These are phyloP conservation scores for Sigmodon hispidus DNA, from an alignment of 2,113 vertebrate genomes.

Conservation along the genomic window DNA sequence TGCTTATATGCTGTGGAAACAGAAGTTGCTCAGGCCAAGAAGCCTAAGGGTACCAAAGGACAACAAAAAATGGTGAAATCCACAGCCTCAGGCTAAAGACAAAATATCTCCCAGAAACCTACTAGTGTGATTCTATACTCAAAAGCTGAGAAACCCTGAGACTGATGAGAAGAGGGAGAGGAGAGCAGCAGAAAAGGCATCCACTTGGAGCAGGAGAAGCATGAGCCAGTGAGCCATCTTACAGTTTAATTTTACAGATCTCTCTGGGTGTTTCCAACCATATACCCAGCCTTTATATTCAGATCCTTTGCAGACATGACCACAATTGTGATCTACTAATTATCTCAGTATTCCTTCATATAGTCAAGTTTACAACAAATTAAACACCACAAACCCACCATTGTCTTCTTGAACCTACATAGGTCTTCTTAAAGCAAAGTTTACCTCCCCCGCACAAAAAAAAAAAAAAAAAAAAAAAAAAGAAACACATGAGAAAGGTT, in stretches of 20 bases:
- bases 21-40: background rate
- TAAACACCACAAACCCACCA: background rate
- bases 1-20: too few species aligned
- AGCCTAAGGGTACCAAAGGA: background rate
- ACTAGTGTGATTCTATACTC: fast-evolving
- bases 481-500: background rate
- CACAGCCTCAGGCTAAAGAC: background rate
- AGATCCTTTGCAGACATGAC: too few species aligned
- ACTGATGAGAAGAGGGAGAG: background rate
- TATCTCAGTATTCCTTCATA: background rate
- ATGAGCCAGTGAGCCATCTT: background rate
- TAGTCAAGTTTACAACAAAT: background rate
- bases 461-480: too few species aligned
- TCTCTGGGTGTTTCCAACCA: too few species aligned
- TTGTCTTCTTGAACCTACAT: background rate
- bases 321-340: background rate
- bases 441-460: too few species aligned
- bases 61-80: background rate
- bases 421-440: background rate
- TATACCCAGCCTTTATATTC: background rate
- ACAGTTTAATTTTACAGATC: background rate
- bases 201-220: too few species aligned
- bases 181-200: background rate
- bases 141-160: background rate
- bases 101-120: too few species aligned